These are phyloP conservation scores for Silurus asotus DNA, from an alignment of 2,113 vertebrate genomes.

Conservation along the genomic window DNA sequence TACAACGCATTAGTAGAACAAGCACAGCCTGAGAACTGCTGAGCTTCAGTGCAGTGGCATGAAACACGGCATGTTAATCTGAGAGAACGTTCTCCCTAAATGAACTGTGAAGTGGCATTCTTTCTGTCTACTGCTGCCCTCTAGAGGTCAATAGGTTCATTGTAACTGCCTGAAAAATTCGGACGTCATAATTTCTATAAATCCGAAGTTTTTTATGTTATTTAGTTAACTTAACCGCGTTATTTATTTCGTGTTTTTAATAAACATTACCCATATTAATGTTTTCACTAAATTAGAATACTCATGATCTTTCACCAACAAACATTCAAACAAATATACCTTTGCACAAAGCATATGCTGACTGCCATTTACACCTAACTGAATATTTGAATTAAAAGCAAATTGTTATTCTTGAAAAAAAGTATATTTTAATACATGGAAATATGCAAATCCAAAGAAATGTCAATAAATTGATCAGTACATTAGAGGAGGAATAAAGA, in stretches of 20 bases:
- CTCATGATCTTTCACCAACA: background rate
- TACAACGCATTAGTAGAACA: conserved; percentile 21
- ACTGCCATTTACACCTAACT: background rate
- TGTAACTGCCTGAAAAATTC: background rate
- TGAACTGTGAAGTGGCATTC: background rate
- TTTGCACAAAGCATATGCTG: background rate
- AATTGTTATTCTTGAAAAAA: background rate
- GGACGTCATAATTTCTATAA: background rate
- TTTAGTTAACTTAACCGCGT: background rate
- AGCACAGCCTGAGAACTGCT: conserved; percentile 12
- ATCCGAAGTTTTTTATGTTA: background rate
- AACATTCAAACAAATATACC: background rate
- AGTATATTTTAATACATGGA: background rate
- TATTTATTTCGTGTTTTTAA: background rate
- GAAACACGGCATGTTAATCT: background rate
- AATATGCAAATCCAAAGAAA: background rate
- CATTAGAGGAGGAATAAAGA: background rate
- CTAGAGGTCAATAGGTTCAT: conserved; percentile 7
- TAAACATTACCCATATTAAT: background rate
- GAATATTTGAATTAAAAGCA: background rate
- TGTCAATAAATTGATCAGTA: background rate
- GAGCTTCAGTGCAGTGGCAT: conserved; percentile 5
- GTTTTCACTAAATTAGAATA: background rate
- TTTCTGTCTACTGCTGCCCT: conserved; percentile 35
- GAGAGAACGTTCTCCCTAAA: background rate